These are phyloP conservation scores for Athene noctua DNA, from an alignment of 2,113 vertebrate genomes.

Conservation along the genomic window DNA sequence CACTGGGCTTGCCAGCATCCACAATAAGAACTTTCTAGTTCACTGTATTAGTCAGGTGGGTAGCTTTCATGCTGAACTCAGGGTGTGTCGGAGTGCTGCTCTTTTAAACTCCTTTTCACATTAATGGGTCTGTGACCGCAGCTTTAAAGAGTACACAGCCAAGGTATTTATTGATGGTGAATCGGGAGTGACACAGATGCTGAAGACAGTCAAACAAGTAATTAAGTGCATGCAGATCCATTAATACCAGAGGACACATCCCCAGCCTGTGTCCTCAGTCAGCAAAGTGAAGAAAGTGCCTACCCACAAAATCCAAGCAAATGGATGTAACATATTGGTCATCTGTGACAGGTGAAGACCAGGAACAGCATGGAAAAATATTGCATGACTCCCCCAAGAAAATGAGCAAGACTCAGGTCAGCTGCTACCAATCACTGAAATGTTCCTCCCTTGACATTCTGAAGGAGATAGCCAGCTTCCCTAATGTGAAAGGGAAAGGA, in stretches of 20 bases:
- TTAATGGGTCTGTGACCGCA: neutral
- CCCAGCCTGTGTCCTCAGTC: neutral
- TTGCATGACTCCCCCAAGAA: neutral
- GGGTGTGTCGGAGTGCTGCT: neutral
- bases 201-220: neutral
- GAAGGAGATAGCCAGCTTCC: neutral
- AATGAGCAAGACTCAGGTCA: neutral
- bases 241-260: neutral
- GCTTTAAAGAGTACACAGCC: neutral
- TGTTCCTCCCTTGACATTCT: neutral
- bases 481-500: neutral
- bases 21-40: neutral
- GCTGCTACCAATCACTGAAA: neutral
- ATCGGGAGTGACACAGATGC: neutral
- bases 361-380: neutral
- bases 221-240: neutral
- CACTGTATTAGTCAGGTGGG: neutral
- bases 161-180: neutral
- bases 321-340: neutral
- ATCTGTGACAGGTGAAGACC: neutral
- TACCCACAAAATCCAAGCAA: neutral
- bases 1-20: neutral
- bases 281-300: neutral
- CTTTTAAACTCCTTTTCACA: neutral
- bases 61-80: neutral